Base-by-base conservation (phyloP, 1,140 invertebrate genomes). In the Drosophila grimshawi region DNA sequence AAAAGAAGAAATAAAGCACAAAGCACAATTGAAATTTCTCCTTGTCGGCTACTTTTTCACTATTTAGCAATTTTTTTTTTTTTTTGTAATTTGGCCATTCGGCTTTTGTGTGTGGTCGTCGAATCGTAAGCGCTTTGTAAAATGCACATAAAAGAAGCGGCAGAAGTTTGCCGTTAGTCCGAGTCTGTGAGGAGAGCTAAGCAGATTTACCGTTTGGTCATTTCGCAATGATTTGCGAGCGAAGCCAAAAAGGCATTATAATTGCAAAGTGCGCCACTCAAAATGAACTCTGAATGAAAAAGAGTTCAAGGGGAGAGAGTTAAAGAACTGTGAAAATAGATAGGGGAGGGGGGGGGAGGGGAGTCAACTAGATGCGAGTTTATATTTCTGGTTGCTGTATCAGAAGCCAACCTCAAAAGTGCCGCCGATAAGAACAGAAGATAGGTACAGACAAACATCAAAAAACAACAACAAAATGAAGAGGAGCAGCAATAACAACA, bases 21-120 rank as follows among this genome's bases (percentile, higher is more conserved):
- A 30, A 77, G 30, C 6, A 88, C 82, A 86, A 86, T 86, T 86
- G 82, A 86, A 79, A 82, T 86, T 86, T 86, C 79, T 81, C 81
- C 81, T 83, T 83, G 72, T 76, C 71, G 60, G 76, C 78, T 86
- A 85, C 59, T 85, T 81, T 81, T 85, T 78, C 64, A 70, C 80
- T 86, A 75, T 68, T 75, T 76, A 60, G 48, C 69, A 59, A 52
- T 59, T 35, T 53, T 32, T 52, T 65, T 52, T 60, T 67, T 61
- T 78, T 78, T 65, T 69, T 65, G 73, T 73, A 81, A 61, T 65
- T 85, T 63, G 62, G 45, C 46, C 65, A 74, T 75, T 77, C 48
- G 61, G 71, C 65, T 67, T 88, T 79, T 79, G 76, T 75, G 76
- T 69, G 30, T 62, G 19, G 19, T 3, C 39, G 64, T 73, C 53